These are phyloP conservation scores for Cyclophora punctaria DNA, from an alignment of 2,888 invertebrate species.

Conservation along the genomic window DNA sequence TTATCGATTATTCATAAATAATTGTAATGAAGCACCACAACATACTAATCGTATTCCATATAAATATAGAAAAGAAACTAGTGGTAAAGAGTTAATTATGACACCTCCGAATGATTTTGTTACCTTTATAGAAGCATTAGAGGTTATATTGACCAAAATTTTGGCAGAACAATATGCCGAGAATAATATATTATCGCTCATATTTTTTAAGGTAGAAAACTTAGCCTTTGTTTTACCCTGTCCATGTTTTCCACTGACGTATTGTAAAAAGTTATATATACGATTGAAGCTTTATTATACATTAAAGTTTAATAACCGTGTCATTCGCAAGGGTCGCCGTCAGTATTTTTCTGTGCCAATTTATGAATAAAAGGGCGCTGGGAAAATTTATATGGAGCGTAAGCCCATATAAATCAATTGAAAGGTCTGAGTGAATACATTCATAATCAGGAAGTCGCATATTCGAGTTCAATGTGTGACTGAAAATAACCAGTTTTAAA, in stretches of 20 bases:
- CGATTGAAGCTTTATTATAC: conserved; percentile 1
- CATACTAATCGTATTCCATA: background rate
- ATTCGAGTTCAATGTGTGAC: no score
- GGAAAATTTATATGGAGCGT: no score
- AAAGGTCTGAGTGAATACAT: no score
- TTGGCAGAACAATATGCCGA: background rate
- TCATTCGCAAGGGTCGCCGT: no score
- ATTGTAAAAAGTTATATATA: conserved; percentile 2
- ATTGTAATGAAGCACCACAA: background rate
- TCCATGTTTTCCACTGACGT: conserved; percentile 1
- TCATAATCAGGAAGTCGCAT: no score
- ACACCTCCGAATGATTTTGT: background rate
- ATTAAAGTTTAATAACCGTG: conserved; percentile 2
- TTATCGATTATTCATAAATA: background rate
- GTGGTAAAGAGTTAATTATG: background rate
- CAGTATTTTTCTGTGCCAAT: no score
- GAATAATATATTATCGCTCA: background rate
- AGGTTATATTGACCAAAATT: background rate
- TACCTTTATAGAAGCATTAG: background rate
- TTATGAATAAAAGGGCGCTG: no score
- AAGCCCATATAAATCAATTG: no score
- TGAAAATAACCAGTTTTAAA: no score
- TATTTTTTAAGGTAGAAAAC: background rate
- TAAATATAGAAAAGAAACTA: background rate
- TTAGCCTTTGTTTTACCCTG: background rate